Evolutionary conservation across 2,797 vertebrate genomes (phyloP), one percentile per base, ranked within the genome.

Genomic region (Catamblyrhynchus diadema): DNA sequence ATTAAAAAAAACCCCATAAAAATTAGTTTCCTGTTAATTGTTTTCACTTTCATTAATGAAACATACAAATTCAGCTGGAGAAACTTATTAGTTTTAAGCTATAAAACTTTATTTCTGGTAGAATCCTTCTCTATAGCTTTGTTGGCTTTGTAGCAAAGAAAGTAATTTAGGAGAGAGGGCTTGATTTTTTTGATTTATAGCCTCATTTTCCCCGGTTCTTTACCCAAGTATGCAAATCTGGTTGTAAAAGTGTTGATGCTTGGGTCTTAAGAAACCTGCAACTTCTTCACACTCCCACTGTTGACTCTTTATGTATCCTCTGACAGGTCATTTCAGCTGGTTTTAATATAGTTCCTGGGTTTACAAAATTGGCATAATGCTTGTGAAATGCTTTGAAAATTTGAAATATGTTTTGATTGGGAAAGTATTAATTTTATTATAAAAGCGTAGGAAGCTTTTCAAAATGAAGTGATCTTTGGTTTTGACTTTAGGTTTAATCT

Each of bases 401-500:
- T 64, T 75, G 53, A 87, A 81, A 48, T 50, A 16, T 82, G 12
- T 47, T 91, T 51, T 51, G 42, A 56, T 74, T 32, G 25, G 15
- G 25, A 53, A 91, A 79, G 27, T 39, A 42, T 75, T 65, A 39
- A 41, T 95, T 92, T 77, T 88, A 65, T 74, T 56, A 39, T 32
- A 35, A 51, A 95, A 95, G 57, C 60, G 8, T 75, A 79, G 62
- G 44, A 89, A 86, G 57, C 14, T 95, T 96, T 93, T 95, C 33
- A 70, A 91, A 94, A 80, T 65, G 65, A 33, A 32, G 32, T 94
- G 65, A 41, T 62, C 54, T 90, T 96, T 95, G 81, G 57, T 44
- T 95, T 69, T 79, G 53, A 89, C 72, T 79, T 64, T 24, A 86
- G 86, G 80, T 87, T 95, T 67, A 61, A 45, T 90, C 50, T 92